These are phyloP conservation scores for Penaeus indicus DNA, from an alignment of 1,140 invertebrate species.

Conservation along the genomic window DNA sequence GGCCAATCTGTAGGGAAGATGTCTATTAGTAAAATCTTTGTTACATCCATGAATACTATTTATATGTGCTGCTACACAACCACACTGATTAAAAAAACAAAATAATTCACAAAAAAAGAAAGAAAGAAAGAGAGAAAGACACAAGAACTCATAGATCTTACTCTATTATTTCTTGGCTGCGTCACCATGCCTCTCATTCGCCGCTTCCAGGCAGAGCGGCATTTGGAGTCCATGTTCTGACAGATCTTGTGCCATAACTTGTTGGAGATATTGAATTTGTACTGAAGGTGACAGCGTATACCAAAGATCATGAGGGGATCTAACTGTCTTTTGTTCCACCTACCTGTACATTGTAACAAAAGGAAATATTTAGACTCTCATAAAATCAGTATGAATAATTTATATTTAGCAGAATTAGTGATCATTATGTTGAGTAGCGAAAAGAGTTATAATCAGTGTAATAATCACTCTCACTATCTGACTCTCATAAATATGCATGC, in stretches of 20 bases:
- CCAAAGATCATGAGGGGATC: constrained; percentile 75
- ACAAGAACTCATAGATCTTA: background rate
- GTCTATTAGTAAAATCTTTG: background rate
- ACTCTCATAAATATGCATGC: too few species aligned
- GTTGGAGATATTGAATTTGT: constrained; percentile 73
- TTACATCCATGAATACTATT: constrained; percentile 11
- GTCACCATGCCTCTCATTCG: constrained; percentile 55
- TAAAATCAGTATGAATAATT: background rate
- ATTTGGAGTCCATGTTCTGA: constrained; percentile 75
- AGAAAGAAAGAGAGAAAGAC: background rate
- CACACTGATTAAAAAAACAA: background rate
- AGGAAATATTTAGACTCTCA: background rate
- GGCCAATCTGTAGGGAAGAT: constrained; percentile 55
- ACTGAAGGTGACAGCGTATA: constrained; percentile 74
- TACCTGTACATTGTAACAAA: constrained; percentile 36
- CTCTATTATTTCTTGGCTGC: constrained; percentile 19
- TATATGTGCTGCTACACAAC: background rate
- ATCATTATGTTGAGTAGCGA: too few species aligned
- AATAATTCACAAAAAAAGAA: constrained; percentile 17
- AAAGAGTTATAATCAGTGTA: too few species aligned
- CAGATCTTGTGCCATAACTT: constrained; percentile 75
- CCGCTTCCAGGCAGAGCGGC: constrained; percentile 72
- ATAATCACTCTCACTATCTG: too few species aligned
- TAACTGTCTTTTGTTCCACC: constrained; percentile 72
- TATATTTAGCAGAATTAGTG: background rate